phyloP scores from a whole-genome alignment of 1,140 invertebrate species.

The Panulirus ornatus region DNA sequence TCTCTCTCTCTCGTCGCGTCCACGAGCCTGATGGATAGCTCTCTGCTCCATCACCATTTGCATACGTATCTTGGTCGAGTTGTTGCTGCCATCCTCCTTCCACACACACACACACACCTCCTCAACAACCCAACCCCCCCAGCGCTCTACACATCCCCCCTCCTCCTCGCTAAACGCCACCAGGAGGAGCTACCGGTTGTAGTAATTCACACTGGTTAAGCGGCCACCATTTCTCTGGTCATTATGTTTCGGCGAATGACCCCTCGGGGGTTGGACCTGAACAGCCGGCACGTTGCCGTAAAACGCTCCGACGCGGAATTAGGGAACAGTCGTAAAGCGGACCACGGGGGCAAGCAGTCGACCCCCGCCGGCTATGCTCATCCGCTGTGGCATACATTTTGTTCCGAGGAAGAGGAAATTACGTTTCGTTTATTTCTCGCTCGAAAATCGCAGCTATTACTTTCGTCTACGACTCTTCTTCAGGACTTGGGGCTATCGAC shows the following conservation, averaged over 20 bases:
- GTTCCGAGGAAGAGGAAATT: neutral
- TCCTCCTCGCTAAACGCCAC: constrained; percentile 14
- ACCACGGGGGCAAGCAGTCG: neutral
- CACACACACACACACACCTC: no score
- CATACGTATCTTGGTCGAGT: constrained; percentile 19
- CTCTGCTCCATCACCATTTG: constrained; percentile 45
- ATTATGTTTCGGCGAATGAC: constrained; percentile 31
- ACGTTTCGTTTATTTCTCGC: neutral
- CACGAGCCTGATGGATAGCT: constrained; percentile 12
- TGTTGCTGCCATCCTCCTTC: no score
- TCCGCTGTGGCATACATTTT: no score
- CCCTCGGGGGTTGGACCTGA: neutral
- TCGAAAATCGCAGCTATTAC: no score
- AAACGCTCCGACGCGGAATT: constrained; percentile 46
- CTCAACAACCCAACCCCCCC: no score
- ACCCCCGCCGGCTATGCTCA: neutral
- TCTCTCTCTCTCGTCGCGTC: neutral
- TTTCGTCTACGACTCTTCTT: no score
- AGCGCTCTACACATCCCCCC: neutral
- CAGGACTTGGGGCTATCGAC: no score
- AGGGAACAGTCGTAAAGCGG: constrained; percentile 35
- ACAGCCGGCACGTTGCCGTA: constrained; percentile 8
- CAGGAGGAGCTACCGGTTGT: constrained; percentile 44
- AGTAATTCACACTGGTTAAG: constrained; percentile 54
- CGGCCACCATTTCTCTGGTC: constrained; percentile 48